Percentiles rank a stretch among this genome's conserved stretches.
Conservation (phyloP, 1,140 invertebrate species). For the Calephelis nemesis region DNA sequence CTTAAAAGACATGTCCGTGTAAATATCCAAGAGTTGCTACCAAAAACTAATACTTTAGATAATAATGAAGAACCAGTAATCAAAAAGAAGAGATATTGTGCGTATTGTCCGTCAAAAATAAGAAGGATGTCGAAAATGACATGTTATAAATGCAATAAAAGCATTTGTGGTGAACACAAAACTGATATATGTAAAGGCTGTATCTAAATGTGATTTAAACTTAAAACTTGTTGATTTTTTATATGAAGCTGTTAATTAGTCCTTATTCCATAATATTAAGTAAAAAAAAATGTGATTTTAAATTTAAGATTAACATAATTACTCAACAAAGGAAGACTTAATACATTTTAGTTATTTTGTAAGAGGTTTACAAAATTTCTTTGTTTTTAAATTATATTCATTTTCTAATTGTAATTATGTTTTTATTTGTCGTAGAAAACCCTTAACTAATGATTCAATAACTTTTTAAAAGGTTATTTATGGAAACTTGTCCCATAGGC, state of each 20-base stretch:
- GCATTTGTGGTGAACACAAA: conserved; percentile 27
- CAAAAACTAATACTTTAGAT: conserved; percentile 25
- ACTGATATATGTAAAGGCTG: conserved; percentile 26
- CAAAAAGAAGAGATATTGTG: conserved; percentile 26
- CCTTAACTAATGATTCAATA: conserved; percentile 3
- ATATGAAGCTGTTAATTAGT: no score
- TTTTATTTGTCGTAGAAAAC: conserved; percentile 7
- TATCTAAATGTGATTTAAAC: no score
- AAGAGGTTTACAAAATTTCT: conserved; percentile 16
- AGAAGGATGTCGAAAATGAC: conserved; percentile 24
- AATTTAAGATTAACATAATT: conserved; percentile 19
- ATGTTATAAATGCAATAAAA: conserved; percentile 28
- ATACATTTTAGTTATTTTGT: conserved; percentile 19
- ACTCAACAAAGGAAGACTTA: conserved; percentile 19
- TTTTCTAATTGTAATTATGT: conserved; percentile 21
- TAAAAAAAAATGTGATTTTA: conserved; percentile 18
- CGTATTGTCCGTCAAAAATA: conserved; percentile 27
- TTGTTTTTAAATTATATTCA: conserved; percentile 19
- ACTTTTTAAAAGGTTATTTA: conserved; percentile 3
- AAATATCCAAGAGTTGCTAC: conserved; percentile 23
- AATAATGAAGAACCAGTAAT: conserved; percentile 26
- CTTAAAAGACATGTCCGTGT: conserved; percentile 22
- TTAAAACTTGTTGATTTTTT: no score
- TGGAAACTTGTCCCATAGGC: conserved; percentile 26
- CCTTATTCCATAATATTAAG: neutral